Evolutionary conservation across 2,888 invertebrate genomes (phyloP).

Genomic region (Lutraria lutraria): DNA sequence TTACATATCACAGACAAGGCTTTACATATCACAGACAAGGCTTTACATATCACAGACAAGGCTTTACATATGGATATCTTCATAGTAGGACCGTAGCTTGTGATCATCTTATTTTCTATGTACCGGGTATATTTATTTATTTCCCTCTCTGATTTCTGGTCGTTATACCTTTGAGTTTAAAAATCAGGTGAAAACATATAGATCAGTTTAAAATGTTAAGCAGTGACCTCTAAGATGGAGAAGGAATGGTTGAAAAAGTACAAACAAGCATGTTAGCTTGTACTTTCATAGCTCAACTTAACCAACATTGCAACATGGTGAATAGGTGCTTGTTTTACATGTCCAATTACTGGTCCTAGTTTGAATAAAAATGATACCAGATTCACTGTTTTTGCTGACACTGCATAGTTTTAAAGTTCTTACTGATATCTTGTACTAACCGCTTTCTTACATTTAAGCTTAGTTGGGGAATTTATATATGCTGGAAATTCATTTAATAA

Average conservation of each 20-base stretch:
- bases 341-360: neutral
- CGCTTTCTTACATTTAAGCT: neutral
- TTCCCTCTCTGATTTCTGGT: neutral
- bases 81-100: no score
- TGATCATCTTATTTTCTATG: no score
- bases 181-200: neutral
- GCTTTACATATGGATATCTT: no score
- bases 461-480: neutral
- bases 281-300: neutral
- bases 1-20: no score
- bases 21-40: no score
- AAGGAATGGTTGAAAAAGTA: neutral
- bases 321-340: neutral
- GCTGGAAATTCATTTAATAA: neutral
- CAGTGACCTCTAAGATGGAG: neutral
- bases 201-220: conserved; percentile 5
- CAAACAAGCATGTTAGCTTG: neutral
- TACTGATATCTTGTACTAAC: neutral
- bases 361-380: neutral
- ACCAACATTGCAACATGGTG: neutral
- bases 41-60: no score
- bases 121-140: no score
- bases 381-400: neutral
- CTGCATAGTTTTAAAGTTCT: neutral
- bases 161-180: neutral